These are phyloP conservation scores for Nowickia ferox DNA, from an alignment of 2,888 invertebrate genomes.

Conservation along the genomic window DNA sequence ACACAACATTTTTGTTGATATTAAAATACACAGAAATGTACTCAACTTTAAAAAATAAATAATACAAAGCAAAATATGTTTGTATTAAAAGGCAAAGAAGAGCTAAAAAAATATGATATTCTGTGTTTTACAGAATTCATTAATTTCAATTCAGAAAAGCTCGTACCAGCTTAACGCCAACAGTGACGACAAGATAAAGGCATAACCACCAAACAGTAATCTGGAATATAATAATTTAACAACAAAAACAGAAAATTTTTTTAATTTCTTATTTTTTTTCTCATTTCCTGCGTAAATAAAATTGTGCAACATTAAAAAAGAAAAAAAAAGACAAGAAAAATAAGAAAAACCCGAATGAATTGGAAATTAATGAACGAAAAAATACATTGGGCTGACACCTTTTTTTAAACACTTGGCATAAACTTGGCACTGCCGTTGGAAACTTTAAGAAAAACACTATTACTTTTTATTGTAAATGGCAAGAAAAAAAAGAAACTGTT, in stretches of 20 bases:
- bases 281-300: neutral
- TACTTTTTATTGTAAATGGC: too few relatives aligned
- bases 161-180: neutral
- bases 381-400: too few relatives aligned
- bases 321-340: neutral
- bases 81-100: neutral
- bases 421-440: too few relatives aligned
- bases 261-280: neutral
- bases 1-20: neutral
- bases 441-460: too few relatives aligned
- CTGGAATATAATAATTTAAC: neutral
- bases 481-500: too few relatives aligned
- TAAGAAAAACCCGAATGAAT: neutral
- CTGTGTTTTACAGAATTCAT: constrained; percentile 39
- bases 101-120: constrained; percentile 3
- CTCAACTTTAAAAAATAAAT: neutral
- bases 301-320: neutral
- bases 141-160: constrained; percentile 67
- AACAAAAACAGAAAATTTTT: neutral
- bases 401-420: too few relatives aligned
- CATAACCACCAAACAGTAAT: neutral
- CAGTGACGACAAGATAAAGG: neutral
- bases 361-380: neutral
- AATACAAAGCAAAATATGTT: neutral
- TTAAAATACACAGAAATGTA: neutral